Base-by-base conservation (phyloP, 2,113 vertebrate species). In the Tachuris rubrigastra region DNA sequence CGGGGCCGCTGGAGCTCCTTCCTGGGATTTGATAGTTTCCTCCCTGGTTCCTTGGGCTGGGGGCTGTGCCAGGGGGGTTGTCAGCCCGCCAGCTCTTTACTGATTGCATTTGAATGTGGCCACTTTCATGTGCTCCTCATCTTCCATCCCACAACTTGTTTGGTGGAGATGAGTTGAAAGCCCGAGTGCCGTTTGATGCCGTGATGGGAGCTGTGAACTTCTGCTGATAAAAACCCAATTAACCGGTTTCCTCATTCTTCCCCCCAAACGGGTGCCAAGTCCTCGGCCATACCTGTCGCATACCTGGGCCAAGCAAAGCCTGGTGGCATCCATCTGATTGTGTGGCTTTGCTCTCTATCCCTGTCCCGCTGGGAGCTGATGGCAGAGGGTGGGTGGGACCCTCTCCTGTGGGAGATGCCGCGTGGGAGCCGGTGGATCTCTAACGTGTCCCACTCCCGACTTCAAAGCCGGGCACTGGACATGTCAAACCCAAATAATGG, bases 401-500 rank as follows among this genome's bases (percentile, higher is more conserved):
- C 24, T 62, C 21, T 78, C 37, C 55, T 1, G 0, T 4, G 1
- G 60, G 93, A 46, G 84, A 37, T 58, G 87, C 83, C 20, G 52
- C 1, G n/a, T 95, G 94, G 93, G 93, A 96, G 93, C 91, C 4
- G 1, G 4, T 1, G 4, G 53, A 31, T 76, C 93, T 75, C 71
- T 71, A 41, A 89, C 67, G 28, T 86, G 96, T 87, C 85, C 79
- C 27, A 8, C 95, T 93, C 91, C 74, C 6, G 8, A 82, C 96
- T 97, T 97, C 94, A 94, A 96, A 97, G 96, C 91, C 2, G 0
- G 22, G 89, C 24, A 2, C 87, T 90, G 96, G 89, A 88, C 89
- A 2, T 81, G 94, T 95, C 97, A 97, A 90, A 89, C 93, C 89
- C 94, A 69, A 93, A 95, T 85, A 96, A 96, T 96, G 94, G 96